Conservation (phyloP, 2,888 invertebrate genomes). For the Ypsolopha sequella region DNA sequence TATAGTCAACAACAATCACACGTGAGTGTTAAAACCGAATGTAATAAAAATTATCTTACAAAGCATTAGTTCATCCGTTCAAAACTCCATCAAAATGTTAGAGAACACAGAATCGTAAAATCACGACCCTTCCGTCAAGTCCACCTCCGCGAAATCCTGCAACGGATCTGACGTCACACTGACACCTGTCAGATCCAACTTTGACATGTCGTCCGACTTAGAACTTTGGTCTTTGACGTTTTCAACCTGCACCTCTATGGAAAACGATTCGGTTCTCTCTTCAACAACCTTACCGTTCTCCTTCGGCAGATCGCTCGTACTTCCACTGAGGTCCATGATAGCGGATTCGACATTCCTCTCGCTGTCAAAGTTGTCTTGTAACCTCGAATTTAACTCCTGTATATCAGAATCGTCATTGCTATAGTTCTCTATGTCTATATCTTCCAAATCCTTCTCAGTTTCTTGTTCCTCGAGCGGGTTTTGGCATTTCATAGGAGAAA, state of each 20-base stretch:
- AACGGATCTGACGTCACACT: constrained; percentile 2
- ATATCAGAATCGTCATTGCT: constrained; percentile 24
- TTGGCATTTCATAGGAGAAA: constrained; percentile 39
- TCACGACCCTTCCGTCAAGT: constrained; percentile 35
- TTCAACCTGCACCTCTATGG: neutral
- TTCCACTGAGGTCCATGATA: neutral
- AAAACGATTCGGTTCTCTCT: neutral
- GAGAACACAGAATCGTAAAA: constrained; percentile 34
- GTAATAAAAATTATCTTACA: no score
- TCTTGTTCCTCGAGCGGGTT: constrained; percentile 10
- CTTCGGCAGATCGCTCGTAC: neutral
- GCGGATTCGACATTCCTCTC: neutral
- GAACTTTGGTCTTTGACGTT: neutral
- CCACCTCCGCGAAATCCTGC: constrained; percentile 38
- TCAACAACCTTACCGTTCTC: neutral
- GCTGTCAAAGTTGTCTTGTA: neutral
- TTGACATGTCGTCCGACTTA: neutral
- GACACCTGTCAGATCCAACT: neutral
- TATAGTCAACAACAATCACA: no score
- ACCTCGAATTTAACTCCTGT: neutral
- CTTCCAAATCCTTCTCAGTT: constrained; percentile 36
- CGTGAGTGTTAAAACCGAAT: no score
- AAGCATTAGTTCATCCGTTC: neutral
- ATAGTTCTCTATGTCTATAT: constrained; percentile 20
- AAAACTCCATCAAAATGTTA: constrained; percentile 20